Evolutionary conservation across 2,888 invertebrate genomes (phyloP), one percentile per base, ranked within the genome.

Genomic region (Ganaspis brasiliensis): DNA sequence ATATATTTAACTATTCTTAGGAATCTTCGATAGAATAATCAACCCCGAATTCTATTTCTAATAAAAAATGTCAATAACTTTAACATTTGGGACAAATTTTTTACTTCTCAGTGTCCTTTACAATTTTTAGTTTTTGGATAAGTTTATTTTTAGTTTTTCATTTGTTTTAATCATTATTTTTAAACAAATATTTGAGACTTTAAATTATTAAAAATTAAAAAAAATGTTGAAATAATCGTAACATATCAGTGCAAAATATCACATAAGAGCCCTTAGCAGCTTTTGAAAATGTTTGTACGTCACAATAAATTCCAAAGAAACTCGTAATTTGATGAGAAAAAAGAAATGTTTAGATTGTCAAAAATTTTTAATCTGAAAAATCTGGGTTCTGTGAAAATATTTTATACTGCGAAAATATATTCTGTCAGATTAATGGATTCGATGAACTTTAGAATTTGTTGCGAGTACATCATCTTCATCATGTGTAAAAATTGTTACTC

Each of bases 201-300:
- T 55, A 9, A 55, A 26, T 24, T 24, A 5, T 24, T n/a, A n/a
- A n/a, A n/a, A n/a, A n/a, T n/a, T n/a, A n/a, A n/a, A n/a, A 57
- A 14, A 21, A 19, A 24, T 40, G 6, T 14, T 12, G 19, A 40
- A 21, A 14, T 40, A 40, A 63, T 63, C 45, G 45, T 45, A 24
- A 67, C 67, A 67, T 67, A 67, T 67, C 67, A 67, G n/a, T 45
- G 45, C 67, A 67, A 21, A 67, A 26, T 10, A 24, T 67, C 67
- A 49, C 52, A 49, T n/a, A 14, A 9, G 40, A 57, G n/a, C 19
- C 31, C 12, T 40, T 26, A 12, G 14, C 24, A 40, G 9, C 1
- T 10, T 52, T 52, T 52, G 16, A 45, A 12, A 2, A 19, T 52
- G 4, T n/a, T 14, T 45, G n/a, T 52, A 19, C 19, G n/a, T 52